phyloP scores from a whole-genome alignment of 2,113 vertebrate species.

The Agelaius phoeniceus region DNA sequence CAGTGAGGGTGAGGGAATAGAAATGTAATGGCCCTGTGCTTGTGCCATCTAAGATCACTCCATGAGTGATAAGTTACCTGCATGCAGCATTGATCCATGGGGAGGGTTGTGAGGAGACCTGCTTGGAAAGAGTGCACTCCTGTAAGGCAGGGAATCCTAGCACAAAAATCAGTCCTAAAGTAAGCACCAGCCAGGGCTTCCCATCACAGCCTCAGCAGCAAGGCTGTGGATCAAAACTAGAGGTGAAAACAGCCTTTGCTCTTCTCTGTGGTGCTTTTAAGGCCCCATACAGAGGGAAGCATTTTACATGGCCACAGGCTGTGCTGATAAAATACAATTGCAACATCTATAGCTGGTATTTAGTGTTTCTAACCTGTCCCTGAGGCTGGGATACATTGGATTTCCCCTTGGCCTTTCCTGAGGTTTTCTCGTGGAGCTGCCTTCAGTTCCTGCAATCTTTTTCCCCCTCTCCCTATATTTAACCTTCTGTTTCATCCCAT shows the following conservation, averaged over 20 bases:
- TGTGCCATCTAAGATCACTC: background rate
- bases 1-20: background rate
- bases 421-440: background rate
- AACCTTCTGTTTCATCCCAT: background rate
- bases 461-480: accelerated
- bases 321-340: background rate
- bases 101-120: background rate
- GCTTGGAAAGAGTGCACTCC: background rate
- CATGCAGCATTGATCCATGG: accelerated
- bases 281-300: background rate
- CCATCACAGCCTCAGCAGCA: background rate
- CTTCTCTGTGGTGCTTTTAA: background rate
- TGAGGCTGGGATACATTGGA: background rate
- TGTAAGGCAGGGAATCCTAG: background rate
- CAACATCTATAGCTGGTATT: background rate
- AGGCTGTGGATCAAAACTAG: background rate
- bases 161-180: background rate
- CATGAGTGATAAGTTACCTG: background rate
- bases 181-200: background rate
- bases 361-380: background rate
- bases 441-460: background rate
- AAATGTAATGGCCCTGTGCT: background rate
- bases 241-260: background rate
- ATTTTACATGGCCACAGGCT: background rate
- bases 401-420: background rate